phyloP scores from a whole-genome alignment of 2,888 invertebrate genomes.

The Mamestra brassicae region DNA sequence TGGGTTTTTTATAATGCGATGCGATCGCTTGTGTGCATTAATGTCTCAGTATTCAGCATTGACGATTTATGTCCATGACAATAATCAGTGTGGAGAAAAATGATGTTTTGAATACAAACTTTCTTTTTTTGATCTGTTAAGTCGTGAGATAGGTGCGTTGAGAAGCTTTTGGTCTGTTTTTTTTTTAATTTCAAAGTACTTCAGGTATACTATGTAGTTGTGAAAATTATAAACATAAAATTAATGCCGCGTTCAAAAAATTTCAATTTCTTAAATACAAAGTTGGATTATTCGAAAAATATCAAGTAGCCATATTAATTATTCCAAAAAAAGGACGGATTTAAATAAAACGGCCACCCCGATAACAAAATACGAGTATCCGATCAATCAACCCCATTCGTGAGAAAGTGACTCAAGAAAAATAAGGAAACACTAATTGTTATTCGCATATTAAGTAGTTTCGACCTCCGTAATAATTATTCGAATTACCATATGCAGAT shows the following conservation, averaged over 20 bases:
- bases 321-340: constrained; percentile 63
- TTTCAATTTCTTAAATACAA: not conserved
- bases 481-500: constrained; percentile 86
- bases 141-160: constrained; percentile 47
- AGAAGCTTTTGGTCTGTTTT: constrained; percentile 6
- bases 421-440: constrained; percentile 87
- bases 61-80: constrained; percentile 69
- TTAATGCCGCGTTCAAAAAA: not conserved
- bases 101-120: constrained; percentile 68
- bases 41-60: constrained; percentile 72
- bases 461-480: constrained; percentile 82
- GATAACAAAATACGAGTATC: constrained; percentile 67
- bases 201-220: too few relatives aligned
- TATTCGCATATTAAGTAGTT: constrained; percentile 89
- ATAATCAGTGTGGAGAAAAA: constrained; percentile 69
- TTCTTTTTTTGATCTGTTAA: constrained; percentile 61
- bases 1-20: constrained; percentile 83
- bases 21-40: constrained; percentile 75
- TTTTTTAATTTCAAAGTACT: not conserved
- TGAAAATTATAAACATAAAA: not conserved
- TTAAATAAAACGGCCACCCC: constrained; percentile 67
- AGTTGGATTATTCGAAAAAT: constrained; percentile 24
- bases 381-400: constrained; percentile 86
- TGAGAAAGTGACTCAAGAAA: constrained; percentile 84
- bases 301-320: constrained; percentile 34